Evolutionary conservation across 2,888 invertebrate genomes (phyloP).

Genomic region (Nomada hirtipes): DNA sequence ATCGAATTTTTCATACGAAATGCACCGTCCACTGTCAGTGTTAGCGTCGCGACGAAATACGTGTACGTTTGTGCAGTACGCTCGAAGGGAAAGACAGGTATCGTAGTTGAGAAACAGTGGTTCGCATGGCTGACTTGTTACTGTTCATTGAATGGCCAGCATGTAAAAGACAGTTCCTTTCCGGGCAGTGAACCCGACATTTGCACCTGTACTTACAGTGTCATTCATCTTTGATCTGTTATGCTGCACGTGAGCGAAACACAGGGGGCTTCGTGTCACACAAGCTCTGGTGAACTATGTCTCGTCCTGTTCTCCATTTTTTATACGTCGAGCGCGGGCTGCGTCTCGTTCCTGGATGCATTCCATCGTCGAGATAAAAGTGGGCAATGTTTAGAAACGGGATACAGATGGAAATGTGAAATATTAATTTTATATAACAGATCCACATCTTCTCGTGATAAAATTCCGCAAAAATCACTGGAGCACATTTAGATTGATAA

Average conservation of each 20-base stretch:
- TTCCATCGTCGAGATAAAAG: conserved; percentile 18
- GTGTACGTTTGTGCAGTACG: conserved; percentile 15
- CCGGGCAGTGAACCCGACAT: conserved; percentile 52
- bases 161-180: conserved; percentile 64
- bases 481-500: too few species aligned
- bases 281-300: conserved; percentile 10
- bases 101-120: conserved; percentile 30
- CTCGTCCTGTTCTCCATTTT: conserved; percentile 28
- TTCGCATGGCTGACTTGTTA: conserved; percentile 52
- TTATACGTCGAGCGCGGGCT: conserved; percentile 16
- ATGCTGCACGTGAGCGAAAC: conserved; percentile 54
- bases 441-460: too few species aligned
- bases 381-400: too few species aligned
- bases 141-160: conserved; percentile 63
- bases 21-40: conserved; percentile 28
- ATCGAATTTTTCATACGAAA: conserved; percentile 30
- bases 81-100: conserved; percentile 11
- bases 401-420: too few species aligned
- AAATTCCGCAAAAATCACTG: too few species aligned
- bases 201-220: conserved; percentile 51
- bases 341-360: conserved; percentile 16
- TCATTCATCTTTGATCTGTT: conserved; percentile 62
- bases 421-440: too few species aligned
- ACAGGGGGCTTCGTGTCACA: conserved; percentile 36
- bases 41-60: conserved; percentile 16